Conservation (phyloP, 2,888 invertebrate species). For the Alitta virens region DNA sequence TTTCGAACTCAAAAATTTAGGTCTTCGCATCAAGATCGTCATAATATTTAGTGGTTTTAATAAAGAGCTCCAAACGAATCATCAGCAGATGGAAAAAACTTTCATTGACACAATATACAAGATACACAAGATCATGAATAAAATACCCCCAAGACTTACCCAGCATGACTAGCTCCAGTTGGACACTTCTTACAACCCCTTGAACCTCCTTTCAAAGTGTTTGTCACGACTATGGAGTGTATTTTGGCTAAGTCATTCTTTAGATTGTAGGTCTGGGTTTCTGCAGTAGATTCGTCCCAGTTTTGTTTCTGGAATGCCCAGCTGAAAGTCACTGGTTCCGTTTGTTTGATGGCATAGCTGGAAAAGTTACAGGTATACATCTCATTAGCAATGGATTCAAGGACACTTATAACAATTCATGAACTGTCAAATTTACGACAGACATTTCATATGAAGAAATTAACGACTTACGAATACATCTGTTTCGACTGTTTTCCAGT, state of each 20-base stretch:
- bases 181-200: conserved; percentile 60
- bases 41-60: no score
- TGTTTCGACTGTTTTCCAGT: conserved; percentile 50
- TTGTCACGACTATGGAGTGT: conserved; percentile 62
- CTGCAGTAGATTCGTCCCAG: conserved; percentile 32
- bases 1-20: no score
- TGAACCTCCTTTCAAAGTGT: conserved; percentile 63
- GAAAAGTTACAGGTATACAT: no score
- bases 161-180: conserved; percentile 50
- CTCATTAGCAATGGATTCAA: no score
- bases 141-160: conserved; percentile 38
- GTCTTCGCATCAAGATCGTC: no score
- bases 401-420: no score
- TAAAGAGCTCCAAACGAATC: no score
- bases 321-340: conserved; percentile 57
- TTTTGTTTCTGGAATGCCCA: conserved; percentile 59
- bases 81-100: neutral
- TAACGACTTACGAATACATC: conserved; percentile 13
- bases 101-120: neutral
- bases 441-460: no score
- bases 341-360: conserved; percentile 48
- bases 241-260: conserved; percentile 59
- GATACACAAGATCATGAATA: no score
- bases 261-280: neutral
- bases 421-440: no score